phyloP scores from a whole-genome alignment of 2,888 invertebrate species.

The Patella depressa region DNA sequence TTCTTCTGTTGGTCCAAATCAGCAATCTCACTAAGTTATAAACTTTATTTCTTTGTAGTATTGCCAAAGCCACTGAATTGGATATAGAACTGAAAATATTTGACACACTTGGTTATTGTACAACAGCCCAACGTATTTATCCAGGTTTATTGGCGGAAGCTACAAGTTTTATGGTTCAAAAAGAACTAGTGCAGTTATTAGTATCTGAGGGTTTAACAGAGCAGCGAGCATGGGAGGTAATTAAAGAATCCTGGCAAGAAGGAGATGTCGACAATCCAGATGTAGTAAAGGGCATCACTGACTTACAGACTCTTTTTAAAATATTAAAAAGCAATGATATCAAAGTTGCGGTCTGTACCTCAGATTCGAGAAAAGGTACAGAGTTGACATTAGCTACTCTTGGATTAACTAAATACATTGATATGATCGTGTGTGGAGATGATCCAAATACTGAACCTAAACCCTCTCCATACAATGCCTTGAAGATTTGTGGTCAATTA shows the following conservation, averaged over 20 bases:
- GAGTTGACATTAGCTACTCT: constrained; percentile 48
- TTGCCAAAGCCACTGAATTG: constrained; percentile 66
- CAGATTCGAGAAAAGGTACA: constrained; percentile 68
- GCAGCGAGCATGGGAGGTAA: constrained; percentile 49
- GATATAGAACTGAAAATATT: constrained; percentile 67
- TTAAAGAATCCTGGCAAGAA: constrained; percentile 62
- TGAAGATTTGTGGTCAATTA: constrained; percentile 63
- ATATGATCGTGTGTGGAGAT: constrained; percentile 72
- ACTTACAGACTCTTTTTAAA: constrained; percentile 69
- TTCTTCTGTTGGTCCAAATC: no score
- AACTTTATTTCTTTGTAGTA: constrained; percentile 45
- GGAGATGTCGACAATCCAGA: constrained; percentile 59
- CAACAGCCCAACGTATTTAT: constrained; percentile 54
- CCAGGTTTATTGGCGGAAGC: constrained; percentile 72
- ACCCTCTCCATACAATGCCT: constrained; percentile 71
- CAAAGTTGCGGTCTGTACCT: constrained; percentile 72
- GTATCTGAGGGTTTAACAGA: constrained; percentile 53
- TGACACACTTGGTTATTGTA: constrained; percentile 70
- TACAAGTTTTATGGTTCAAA: constrained; percentile 58
- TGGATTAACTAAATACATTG: constrained; percentile 61
- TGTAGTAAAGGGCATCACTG: constrained; percentile 66
- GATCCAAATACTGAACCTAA: constrained; percentile 70
- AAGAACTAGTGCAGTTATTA: constrained; percentile 54
- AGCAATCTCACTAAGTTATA: no score
- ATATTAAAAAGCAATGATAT: constrained; percentile 67